Base-by-base conservation (phyloP, 1,140 invertebrate genomes). In the Brachionus rubens region DNA sequence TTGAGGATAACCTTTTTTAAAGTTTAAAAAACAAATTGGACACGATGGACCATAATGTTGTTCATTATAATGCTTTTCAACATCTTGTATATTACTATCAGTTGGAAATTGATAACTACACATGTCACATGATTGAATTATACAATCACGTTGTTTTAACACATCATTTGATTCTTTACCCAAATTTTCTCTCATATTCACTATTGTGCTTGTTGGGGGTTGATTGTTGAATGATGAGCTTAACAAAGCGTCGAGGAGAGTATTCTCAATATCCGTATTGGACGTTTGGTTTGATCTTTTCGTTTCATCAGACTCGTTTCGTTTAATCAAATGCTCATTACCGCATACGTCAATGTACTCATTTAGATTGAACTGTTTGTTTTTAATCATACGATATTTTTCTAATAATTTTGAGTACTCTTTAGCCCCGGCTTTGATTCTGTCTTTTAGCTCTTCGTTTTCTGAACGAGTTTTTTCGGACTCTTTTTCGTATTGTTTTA, bases 1-100 rank as follows among this genome's bases (percentile, higher is more conserved):
- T 47, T 72, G 68, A 40, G 68, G 68, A 40, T 72, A 72, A 2
- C 68, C 68, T 33, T 72, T 50, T 50, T 46, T 72, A 50, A 72
- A 72, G 9, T 19, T 40, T 1, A 72, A 16, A 40, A 16, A 50
- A 41, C 68, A 72, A 72, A 72, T 36, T 14, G 68, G 68, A 72
- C 68, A 72, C 5, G 46, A 33, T 48, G 68, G 68, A n/a, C 68
- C 68, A 33, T 50, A 72, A 46, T 72, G 68, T 19, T 41, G 26
- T 24, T 48, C 47, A 14, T 16, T 40, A 28, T 50, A 50, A 24
- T 72, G 68, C 36, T 33, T 19, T 24, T 72, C 68, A 6, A 72
- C 28, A 7, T 72, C 68, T 10, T 50, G 14, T 52, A 50, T 3
- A 21, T 10, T 28, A 4, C 21, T 12, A 54, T 16, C 68, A 21